A percentile compares a stretch with the other conserved stretches of the same genome.
phyloP scores from a whole-genome alignment of 2,113 vertebrate genomes.

The Ammodytes marinus region DNA sequence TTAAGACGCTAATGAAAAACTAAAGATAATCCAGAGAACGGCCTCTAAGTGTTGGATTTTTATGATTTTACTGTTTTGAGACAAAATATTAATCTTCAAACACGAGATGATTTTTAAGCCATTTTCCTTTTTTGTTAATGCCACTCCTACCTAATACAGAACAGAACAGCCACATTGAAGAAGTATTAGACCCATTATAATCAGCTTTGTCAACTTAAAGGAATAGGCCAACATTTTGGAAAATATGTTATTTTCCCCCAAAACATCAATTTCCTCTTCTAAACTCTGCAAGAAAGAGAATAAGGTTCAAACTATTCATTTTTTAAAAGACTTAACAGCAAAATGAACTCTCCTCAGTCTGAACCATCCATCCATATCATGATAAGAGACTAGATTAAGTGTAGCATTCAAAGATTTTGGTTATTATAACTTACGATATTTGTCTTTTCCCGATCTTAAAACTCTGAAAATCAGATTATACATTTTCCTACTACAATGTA shows the following conservation, averaged over 20 bases:
- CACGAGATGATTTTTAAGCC: background rate
- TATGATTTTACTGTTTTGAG: background rate
- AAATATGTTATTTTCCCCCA: background rate
- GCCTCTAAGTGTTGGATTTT: background rate
- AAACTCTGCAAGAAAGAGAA: background rate
- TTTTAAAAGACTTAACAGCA: background rate
- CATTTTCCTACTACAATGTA: background rate
- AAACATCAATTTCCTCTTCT: background rate
- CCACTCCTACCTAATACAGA: constrained; percentile 1
- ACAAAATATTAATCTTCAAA: background rate
- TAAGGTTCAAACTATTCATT: background rate
- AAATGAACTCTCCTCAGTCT: background rate
- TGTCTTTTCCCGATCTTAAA: background rate
- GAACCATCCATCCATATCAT: background rate
- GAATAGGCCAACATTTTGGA: background rate
- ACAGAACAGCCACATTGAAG: background rate
- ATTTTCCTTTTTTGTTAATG: constrained; percentile 7
- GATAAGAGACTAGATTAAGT: background rate
- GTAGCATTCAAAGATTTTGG: background rate
- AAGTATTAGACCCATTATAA: background rate
- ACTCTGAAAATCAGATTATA: background rate
- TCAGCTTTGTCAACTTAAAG: background rate
- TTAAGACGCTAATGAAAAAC: background rate
- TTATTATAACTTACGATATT: background rate
- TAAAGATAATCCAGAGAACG: background rate